phyloP scores from a whole-genome alignment of 1,140 invertebrate genomes.

The Macrosteles quadrilineatus region DNA sequence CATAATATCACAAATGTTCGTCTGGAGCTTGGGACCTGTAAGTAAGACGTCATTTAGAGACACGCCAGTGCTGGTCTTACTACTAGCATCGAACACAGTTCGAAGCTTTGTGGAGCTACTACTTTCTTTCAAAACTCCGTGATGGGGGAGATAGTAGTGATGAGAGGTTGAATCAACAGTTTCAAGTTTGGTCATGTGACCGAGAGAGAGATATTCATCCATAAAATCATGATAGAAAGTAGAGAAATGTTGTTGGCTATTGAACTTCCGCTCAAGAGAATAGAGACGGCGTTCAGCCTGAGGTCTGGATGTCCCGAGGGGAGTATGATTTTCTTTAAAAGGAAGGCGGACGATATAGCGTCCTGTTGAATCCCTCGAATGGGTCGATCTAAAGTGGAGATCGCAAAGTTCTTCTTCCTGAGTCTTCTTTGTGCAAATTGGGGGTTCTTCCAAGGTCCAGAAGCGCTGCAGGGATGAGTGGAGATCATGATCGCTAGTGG shows the following conservation, averaged over 20 bases:
- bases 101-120: constrained; percentile 45
- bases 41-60: constrained; percentile 51
- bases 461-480: not conserved
- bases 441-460: not conserved
- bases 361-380: not conserved
- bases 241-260: not conserved
- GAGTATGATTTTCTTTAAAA: not conserved
- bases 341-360: not conserved
- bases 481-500: too few species aligned
- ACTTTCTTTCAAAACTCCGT: constrained; percentile 41
- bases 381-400: not conserved
- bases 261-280: not conserved
- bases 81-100: constrained; percentile 50
- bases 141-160: constrained; percentile 43
- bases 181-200: constrained; percentile 39
- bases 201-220: constrained; percentile 40
- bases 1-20: constrained; percentile 49
- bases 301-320: not conserved
- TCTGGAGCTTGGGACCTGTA: constrained; percentile 50
- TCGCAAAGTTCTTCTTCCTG: not conserved
- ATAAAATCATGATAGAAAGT: constrained; percentile 39
- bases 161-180: not conserved
- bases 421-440: too few species aligned
- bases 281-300: not conserved
- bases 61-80: constrained; percentile 43